Evolutionary conservation across 1,140 invertebrate species (phyloP).

Genomic region (Bilobella aurantiaca): DNA sequence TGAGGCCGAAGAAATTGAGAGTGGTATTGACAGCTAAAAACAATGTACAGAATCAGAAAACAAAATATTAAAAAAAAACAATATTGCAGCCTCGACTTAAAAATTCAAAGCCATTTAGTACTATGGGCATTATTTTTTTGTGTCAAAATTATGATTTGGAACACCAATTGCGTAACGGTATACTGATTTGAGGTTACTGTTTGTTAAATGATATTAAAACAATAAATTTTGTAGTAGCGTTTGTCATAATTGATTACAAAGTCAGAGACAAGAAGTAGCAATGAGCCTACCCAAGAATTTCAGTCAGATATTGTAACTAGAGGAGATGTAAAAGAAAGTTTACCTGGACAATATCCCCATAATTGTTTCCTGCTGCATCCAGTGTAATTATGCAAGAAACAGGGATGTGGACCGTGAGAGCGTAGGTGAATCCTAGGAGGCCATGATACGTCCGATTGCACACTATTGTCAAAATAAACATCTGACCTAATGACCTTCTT

Average conservation of each 20-base stretch:
- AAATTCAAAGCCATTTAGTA: no score
- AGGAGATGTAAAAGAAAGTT: no score
- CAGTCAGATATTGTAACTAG: no score
- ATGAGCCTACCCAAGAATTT: no score
- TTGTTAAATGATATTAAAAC: no score
- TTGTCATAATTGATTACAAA: no score
- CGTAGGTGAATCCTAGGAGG: background rate
- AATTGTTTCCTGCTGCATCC: background rate
- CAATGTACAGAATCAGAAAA: background rate
- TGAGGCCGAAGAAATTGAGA: background rate
- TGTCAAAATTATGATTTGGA: background rate
- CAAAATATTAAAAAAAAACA: no score
- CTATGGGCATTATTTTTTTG: background rate
- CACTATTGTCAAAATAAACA: background rate
- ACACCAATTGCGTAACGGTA: no score
- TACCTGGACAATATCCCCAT: constrained; percentile 12
- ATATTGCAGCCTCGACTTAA: no score
- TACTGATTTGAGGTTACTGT: no score
- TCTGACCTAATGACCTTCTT: background rate
- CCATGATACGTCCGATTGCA: constrained; percentile 12
- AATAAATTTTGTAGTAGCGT: no score
- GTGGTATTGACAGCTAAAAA: background rate
- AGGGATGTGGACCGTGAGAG: background rate
- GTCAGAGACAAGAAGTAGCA: no score
- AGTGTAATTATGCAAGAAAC: background rate